Conservation (phyloP, 1,140 invertebrate genomes). For the Tenebrio molitor region DNA sequence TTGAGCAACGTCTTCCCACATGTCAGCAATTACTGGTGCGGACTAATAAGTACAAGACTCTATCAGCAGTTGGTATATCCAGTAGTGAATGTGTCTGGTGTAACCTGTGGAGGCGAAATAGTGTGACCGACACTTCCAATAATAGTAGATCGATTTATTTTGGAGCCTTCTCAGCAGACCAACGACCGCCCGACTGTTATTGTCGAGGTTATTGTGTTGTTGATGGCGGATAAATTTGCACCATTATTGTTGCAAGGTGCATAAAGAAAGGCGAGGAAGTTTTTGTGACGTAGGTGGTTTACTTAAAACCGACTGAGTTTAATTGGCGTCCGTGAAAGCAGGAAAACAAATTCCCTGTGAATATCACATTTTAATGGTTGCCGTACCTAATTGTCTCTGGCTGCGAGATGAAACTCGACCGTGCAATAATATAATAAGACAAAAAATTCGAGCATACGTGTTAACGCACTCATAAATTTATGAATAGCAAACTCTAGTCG, state of each 20-base stretch:
- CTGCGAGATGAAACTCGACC: constrained; percentile 15
- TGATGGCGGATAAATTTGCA: constrained; percentile 3
- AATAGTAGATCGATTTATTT: constrained; percentile 11
- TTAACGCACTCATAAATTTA: constrained; percentile 26
- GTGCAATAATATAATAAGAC: constrained; percentile 15
- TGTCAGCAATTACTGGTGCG: background rate
- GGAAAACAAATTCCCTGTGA: background rate
- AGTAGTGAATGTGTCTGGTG: constrained; percentile 7
- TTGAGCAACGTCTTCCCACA: constrained; percentile 28
- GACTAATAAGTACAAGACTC: constrained; percentile 3
- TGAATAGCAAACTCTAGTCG: constrained; percentile 5
- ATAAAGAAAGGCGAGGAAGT: too few species aligned
- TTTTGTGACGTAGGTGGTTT: too few species aligned
- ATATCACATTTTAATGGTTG: constrained; percentile 7
- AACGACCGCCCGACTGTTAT: constrained; percentile 11
- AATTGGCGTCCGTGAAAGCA: background rate
- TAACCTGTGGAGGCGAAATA: constrained; percentile 18
- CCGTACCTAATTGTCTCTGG: background rate
- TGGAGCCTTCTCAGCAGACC: constrained; percentile 21
- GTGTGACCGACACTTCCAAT: constrained; percentile 6
- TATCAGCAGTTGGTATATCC: background rate
- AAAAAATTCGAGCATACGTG: background rate
- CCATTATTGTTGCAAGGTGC: too few species aligned
- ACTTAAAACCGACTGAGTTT: too few species aligned
- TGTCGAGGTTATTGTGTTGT: constrained; percentile 5